Conservation (phyloP, 2,113 vertebrate genomes). For the Egretta garzetta region DNA sequence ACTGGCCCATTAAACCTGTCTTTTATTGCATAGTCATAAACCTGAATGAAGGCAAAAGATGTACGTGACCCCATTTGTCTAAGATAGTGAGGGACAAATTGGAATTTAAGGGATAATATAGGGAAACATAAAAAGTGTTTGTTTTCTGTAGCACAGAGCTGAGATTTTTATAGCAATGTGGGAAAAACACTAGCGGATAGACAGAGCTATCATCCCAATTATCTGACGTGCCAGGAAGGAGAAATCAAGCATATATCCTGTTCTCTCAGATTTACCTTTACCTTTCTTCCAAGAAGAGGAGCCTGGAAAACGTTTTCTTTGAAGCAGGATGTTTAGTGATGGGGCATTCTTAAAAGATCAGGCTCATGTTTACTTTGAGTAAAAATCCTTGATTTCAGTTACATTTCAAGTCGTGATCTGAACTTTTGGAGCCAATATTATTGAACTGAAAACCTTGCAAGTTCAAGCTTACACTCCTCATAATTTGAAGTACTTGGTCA, state of each 20-base stretch:
- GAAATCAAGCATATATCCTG: neutral
- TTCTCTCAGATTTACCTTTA: neutral
- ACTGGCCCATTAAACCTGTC: slow-evolving; percentile 44
- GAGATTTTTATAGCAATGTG: neutral
- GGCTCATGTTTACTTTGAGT: neutral
- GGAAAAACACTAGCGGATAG: neutral
- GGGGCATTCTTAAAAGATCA: neutral
- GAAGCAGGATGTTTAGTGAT: neutral
- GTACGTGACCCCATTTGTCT: neutral
- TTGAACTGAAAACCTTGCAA: neutral
- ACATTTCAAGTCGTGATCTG: neutral
- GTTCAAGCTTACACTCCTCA: neutral
- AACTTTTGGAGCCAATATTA: neutral
- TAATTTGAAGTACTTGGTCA: neutral
- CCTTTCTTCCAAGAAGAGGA: neutral
- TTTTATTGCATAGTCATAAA: slow-evolving; percentile 65
- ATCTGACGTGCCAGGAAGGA: neutral
- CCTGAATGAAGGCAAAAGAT: slow-evolving; percentile 36
- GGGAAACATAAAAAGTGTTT: neutral
- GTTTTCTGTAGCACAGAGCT: neutral
- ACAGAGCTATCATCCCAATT: neutral
- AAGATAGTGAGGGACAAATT: neutral
- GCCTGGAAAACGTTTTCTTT: neutral
- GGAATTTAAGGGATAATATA: neutral
- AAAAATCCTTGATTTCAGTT: neutral